Evolutionary conservation across 2,113 vertebrate species (phyloP), one percentile per base, ranked within the genome.

Genomic region (Nibea albiflora): DNA sequence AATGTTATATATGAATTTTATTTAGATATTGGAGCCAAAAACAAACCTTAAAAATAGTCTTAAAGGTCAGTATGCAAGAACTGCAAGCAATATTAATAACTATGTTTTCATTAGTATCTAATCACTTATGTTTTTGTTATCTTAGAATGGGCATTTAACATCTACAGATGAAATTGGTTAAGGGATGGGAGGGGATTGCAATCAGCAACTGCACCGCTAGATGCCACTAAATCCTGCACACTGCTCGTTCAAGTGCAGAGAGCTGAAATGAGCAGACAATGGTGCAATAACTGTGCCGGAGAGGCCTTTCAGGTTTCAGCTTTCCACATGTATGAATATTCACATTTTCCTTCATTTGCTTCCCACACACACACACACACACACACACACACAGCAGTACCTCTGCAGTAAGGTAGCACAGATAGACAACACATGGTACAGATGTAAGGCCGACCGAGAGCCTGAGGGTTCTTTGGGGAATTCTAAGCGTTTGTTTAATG

Each of bases 401-500:
- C 28, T 9, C 22, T 70, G 58, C 28, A 70, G 68, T 76, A 26
- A n/a, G 65, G 47, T 69, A 35, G 70, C 53, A 61, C 65, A 28
- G 58, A 63, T 49, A 80, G 65, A 54, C 84, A 16, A 64, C 70
- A 67, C 74, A 76, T 78, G 70, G 63, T 56, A 61, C 57, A 35
- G 49, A 81, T 84, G 72, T 83, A 68, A 15, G 35, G 56, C 73
- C 84, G 73, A 83, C 74, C 60, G 71, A 60, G 50, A 70, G 78
- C 76, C 79, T 26, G 50, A 72, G 75, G 78, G 68, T 2, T 20
- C 83, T 80, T 85, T 70, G 12, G 82, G 82, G 82, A 84, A 77
- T 90, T 83, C 57, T 39, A 80, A 68, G 58, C 28, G 78, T 85
- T 70, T 87, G 53, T 86, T 85, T 60, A 84, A 8, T 78, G 71